Conservation (phyloP, 2,888 invertebrate species). For the Nycteola revayana region DNA sequence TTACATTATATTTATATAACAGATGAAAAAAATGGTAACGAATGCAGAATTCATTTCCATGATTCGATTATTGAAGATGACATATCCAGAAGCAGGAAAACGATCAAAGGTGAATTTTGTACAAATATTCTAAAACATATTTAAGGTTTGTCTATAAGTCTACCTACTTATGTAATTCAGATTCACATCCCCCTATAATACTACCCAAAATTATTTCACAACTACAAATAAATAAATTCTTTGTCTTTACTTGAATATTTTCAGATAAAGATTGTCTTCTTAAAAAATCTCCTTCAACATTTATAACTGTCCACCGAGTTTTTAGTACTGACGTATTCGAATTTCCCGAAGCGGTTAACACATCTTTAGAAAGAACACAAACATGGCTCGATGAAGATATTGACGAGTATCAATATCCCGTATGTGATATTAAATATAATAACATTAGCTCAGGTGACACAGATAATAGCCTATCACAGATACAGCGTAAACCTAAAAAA, state of each 20-base stretch:
- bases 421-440: slow-evolving; percentile 27
- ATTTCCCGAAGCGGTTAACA: slow-evolving; percentile 14
- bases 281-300: slow-evolving; percentile 17
- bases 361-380: slow-evolving; percentile 45
- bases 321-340: slow-evolving; percentile 14
- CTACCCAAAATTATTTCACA: too few species aligned
- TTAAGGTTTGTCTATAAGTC: too few species aligned
- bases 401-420: slow-evolving; percentile 32
- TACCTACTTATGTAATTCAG: too few species aligned
- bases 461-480: slow-evolving; percentile 32
- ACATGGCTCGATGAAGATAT: slow-evolving; percentile 51
- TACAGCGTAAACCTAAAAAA: slow-evolving; percentile 34
- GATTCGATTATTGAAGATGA: too few species aligned
- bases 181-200: too few species aligned
- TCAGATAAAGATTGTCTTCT: slow-evolving; percentile 30
- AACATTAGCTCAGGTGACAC: slow-evolving; percentile 38
- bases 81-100: too few species aligned
- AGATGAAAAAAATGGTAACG: too few species aligned
- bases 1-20: too few species aligned
- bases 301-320: slow-evolving; percentile 20
- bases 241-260: slow-evolving; percentile 8
- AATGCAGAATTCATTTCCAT: too few species aligned
- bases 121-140: too few species aligned
- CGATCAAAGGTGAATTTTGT: too few species aligned
- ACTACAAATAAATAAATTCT: too few species aligned